These are phyloP conservation scores for Glossophaga mutica DNA, from an alignment of 2,797 vertebrate species.

Conservation along the genomic window DNA sequence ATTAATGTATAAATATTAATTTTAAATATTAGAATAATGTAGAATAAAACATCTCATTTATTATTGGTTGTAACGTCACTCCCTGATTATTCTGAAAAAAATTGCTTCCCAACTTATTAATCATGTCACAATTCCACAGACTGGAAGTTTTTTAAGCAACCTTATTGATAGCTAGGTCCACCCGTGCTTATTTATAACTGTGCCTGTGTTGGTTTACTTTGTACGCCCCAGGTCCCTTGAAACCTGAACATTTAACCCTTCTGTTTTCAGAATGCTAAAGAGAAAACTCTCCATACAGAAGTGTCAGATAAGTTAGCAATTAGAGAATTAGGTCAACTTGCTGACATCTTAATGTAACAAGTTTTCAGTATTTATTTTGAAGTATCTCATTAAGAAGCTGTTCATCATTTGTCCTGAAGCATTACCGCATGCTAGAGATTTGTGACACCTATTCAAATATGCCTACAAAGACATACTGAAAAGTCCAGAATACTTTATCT, in stretches of 20 bases:
- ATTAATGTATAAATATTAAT: not conserved
- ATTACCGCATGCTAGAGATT: not conserved
- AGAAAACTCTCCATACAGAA: not conserved
- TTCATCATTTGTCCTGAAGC: not conserved
- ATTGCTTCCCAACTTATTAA: not conserved
- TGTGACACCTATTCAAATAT: not conserved
- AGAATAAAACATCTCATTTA: not conserved
- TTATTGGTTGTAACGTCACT: not conserved
- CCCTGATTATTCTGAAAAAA: not conserved
- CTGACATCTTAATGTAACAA: not conserved
- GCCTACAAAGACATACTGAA: not conserved
- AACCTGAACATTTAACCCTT: not conserved
- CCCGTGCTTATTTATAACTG: not conserved
- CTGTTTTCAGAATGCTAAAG: not conserved
- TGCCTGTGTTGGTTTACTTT: not conserved
- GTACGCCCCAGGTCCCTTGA: not conserved
- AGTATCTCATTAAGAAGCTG: not conserved
- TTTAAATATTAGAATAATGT: not conserved
- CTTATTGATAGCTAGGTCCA: not conserved
- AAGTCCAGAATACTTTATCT: not conserved
- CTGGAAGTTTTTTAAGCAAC: not conserved
- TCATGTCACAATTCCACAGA: not conserved
- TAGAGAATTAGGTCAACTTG: not conserved
- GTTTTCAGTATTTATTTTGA: not conserved
- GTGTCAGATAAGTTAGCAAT: not conserved